Evolutionary conservation across 2,113 vertebrate genomes (phyloP).

Genomic region (Chrysemys picta): DNA sequence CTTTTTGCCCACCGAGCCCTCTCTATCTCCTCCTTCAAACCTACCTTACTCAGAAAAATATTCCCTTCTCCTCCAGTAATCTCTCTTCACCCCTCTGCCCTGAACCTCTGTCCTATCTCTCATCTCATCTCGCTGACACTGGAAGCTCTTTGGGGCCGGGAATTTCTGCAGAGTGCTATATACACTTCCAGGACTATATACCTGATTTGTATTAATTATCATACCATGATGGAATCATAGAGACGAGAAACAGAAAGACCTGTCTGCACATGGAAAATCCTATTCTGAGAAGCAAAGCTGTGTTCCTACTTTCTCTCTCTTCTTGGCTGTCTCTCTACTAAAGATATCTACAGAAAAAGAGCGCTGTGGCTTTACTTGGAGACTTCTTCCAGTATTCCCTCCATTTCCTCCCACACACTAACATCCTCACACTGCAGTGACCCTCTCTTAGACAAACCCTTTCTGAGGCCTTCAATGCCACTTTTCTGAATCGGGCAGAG

Average conservation of each 20-base stretch:
- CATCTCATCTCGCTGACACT: background rate
- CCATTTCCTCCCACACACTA: background rate
- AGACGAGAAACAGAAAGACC: background rate
- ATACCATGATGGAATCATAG: background rate
- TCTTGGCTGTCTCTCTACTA: background rate
- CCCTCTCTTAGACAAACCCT: background rate
- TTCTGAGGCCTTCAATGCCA: background rate
- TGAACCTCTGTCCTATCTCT: background rate
- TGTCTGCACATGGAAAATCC: background rate
- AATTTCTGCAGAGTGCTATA: background rate
- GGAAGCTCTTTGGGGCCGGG: background rate
- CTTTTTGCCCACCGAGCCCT: background rate
- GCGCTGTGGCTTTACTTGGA: background rate
- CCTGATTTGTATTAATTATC: background rate
- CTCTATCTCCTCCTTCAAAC: background rate
- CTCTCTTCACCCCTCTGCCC: background rate
- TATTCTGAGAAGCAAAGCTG: background rate
- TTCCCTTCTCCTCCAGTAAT: background rate
- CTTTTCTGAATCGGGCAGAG: background rate
- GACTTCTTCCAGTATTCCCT: background rate
- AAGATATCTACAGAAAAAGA: background rate
- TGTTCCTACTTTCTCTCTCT: background rate
- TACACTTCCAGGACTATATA: background rate
- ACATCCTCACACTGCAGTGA: background rate
- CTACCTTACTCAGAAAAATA: background rate